Percentiles rank a stretch among this genome's conserved stretches.
Evolutionary conservation across 2,888 invertebrate genomes (phyloP).

Genomic region (Suillia variegata): DNA sequence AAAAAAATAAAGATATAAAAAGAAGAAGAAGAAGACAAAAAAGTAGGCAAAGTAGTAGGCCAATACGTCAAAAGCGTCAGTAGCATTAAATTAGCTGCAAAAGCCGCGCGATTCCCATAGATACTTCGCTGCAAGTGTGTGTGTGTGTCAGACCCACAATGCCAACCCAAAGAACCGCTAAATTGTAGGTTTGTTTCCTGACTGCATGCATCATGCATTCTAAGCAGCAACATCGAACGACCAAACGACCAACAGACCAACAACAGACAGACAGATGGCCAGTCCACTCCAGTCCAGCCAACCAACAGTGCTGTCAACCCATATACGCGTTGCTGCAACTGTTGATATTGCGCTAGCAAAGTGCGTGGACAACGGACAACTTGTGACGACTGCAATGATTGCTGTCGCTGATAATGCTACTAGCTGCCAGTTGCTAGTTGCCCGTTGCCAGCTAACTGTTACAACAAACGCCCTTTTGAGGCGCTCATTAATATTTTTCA

Average conservation of each 20-base stretch:
- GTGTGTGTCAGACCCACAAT: background rate
- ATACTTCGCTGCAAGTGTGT: background rate
- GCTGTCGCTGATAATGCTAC: no score
- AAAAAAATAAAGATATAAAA: no score
- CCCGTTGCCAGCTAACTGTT: constrained; percentile 39
- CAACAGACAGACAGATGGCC: constrained; percentile 20
- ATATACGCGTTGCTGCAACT: constrained; percentile 28
- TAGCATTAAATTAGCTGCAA: constrained; percentile 14
- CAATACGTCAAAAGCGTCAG: constrained; percentile 24
- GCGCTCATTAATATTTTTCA: no score
- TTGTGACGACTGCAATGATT: no score
- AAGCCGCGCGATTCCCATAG: constrained; percentile 42
- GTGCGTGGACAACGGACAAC: no score
- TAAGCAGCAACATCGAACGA: constrained; percentile 47
- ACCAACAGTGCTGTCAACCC: constrained; percentile 16
- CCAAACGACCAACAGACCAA: constrained; percentile 31
- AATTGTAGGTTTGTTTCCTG: constrained; percentile 36
- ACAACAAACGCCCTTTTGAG: no score
- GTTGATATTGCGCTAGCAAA: constrained; percentile 6
- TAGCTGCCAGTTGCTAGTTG: constrained; percentile 30
- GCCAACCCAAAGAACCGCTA: constrained; percentile 42
- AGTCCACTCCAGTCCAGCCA: background rate
- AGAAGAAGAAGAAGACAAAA: no score
- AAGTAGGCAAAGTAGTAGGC: constrained; percentile 22
- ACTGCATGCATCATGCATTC: constrained; percentile 47